A percentile compares a stretch with the other conserved stretches of the same genome.
Evolutionary conservation across 2,888 invertebrate species (phyloP).

Genomic region (Eupithecia insigniata): DNA sequence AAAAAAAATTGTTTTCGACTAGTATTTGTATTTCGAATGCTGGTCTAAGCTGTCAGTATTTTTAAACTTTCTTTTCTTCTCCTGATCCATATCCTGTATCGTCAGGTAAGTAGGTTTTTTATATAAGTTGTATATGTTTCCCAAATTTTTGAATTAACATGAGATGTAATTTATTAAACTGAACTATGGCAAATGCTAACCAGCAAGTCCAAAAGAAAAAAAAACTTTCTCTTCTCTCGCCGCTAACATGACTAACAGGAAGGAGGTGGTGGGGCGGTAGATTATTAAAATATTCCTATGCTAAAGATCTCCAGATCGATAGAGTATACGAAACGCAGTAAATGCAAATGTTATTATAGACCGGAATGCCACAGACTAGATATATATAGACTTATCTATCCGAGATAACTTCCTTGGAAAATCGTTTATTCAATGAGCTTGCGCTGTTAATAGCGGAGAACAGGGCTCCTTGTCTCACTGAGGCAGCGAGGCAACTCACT

Average conservation of each 20-base stretch:
- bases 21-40: neutral
- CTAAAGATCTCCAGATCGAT: conserved; percentile 34
- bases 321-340: conserved; percentile 40
- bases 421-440: conserved; percentile 61
- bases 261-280: neutral
- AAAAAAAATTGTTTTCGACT: neutral
- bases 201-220: too few relatives aligned
- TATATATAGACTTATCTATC: conserved; percentile 47
- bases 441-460: conserved; percentile 44
- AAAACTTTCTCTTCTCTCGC: neutral
- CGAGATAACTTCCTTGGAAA: conserved; percentile 66
- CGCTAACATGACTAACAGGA: neutral
- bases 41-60: neutral
- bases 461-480: conserved; percentile 51
- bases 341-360: conserved; percentile 55
- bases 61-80: neutral
- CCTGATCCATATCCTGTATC: too few relatives aligned
- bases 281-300: conserved; percentile 32
- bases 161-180: too few relatives aligned
- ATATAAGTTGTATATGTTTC: too few relatives aligned
- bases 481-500: conserved; percentile 54
- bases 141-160: too few relatives aligned
- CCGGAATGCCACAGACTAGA: conserved; percentile 45
- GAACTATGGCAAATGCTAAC: too few relatives aligned
- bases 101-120: too few relatives aligned